Base-by-base conservation (phyloP, 2,888 invertebrate genomes). In the Endomychus coccineus region DNA sequence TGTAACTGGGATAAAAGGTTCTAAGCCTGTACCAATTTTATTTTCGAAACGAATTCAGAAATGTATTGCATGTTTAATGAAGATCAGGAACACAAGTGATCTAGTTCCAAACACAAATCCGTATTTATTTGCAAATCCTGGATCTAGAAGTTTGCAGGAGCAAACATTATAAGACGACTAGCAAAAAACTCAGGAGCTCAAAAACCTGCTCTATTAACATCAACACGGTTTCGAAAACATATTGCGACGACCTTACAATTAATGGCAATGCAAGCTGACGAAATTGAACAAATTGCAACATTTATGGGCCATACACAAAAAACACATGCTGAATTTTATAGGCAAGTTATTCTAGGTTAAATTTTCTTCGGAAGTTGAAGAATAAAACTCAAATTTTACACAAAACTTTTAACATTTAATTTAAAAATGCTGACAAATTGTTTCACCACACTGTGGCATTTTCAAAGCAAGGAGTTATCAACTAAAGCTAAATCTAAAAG, bases 81-180 rank as follows among this genome's bases (percentile, higher is more conserved):
- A 30, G n/a, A 30, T 10, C 14, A 10, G 30, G 12, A 16, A 38
- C 15, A 36, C 21, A 15, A 43, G 30, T 25, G 34, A 42, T 27
- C 38, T 45, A 32, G 44, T 48, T 15, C 46, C 46, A 13, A 30
- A 34, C 27, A 27, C 45, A 4, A 49, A 50, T 34, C 30, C 36
- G 27, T 48, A 46, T 34, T 12, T 46, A 15, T 48, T 48, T 37
- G 46, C 44, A 19, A 46, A 48, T 36, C 44, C 46, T 1, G 34
- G 27, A 3, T 45, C 43, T 2, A 27, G 39, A 43, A 37, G 49
- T 46, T 45, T 34, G 17, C 28, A 13, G 49, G 48, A 17, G 16
- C 21, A 5, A 43, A 39, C n/a, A 14, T 32, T 40, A 25, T 25
- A 11, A 6, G 10, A 25, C 9, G 10, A 5, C 27, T 25, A 9